Evolutionary conservation across 2,888 invertebrate genomes (phyloP).

Genomic region (Balanococcus diminutus): DNA sequence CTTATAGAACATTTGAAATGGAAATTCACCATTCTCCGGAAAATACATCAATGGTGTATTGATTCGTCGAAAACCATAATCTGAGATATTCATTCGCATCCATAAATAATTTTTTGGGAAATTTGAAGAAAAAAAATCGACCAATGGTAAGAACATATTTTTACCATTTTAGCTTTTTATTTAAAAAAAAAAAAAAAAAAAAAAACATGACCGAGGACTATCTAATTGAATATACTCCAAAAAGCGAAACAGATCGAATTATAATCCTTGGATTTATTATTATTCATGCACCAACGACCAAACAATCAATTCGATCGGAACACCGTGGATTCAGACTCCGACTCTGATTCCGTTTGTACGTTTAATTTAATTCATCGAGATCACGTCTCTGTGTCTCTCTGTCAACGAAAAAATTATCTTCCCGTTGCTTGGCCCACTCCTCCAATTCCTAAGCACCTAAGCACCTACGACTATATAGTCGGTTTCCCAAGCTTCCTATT

Average conservation of each 20-base stretch:
- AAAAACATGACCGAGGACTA: slow-evolving; percentile 29
- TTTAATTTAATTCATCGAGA: slow-evolving; percentile 24
- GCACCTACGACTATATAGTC: neutral
- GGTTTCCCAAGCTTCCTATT: neutral
- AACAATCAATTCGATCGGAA: slow-evolving; percentile 36
- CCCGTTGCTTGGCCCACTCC: neutral
- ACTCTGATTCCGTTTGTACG: slow-evolving; percentile 20
- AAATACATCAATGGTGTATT: neutral
- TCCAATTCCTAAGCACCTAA: no score
- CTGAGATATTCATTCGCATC: no score
- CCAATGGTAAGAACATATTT: neutral
- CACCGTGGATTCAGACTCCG: slow-evolving; percentile 40
- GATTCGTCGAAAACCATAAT: neutral
- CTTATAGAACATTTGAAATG: neutral
- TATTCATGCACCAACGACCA: slow-evolving; percentile 29
- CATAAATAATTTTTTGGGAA: neutral
- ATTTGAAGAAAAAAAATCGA: neutral
- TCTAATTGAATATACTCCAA: neutral
- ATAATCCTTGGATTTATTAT: slow-evolving; percentile 27
- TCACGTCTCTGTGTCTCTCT: slow-evolving; percentile 20
- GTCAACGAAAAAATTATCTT: slow-evolving; percentile 31
- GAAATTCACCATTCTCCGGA: neutral
- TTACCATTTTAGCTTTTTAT: neutral
- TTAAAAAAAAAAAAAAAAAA: no score
- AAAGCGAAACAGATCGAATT: neutral